A percentile compares a stretch with the other conserved stretches of the same genome.
phyloP scores from a whole-genome alignment of 1,140 invertebrate species.

The Nixonia krombeini region DNA sequence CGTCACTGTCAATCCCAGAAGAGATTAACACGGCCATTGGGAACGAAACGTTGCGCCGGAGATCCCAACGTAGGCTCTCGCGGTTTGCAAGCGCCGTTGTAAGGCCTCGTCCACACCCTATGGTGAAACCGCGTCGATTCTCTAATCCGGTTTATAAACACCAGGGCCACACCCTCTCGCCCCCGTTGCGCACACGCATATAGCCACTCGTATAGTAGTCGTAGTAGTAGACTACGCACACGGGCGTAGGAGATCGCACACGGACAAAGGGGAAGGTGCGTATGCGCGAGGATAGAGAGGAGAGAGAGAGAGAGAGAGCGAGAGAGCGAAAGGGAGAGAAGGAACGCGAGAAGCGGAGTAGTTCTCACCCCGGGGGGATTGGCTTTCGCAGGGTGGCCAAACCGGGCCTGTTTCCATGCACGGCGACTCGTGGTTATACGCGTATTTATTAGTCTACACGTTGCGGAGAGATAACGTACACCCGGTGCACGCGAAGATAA shows the following conservation, averaged over 20 bases:
- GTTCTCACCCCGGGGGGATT: constrained; percentile 23
- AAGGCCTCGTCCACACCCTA: constrained; percentile 38
- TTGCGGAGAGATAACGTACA: constrained; percentile 64
- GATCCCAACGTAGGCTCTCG: too few relatives aligned
- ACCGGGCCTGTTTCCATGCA: constrained; percentile 12
- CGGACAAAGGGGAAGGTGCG: not conserved
- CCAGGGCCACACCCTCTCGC: constrained; percentile 60
- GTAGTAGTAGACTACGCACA: too few relatives aligned
- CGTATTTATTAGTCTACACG: constrained; percentile 57
- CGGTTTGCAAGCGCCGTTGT: constrained; percentile 9
- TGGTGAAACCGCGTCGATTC: constrained; percentile 45
- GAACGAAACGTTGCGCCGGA: too few relatives aligned
- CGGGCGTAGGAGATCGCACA: not conserved
- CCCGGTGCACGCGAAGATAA: constrained; percentile 68
- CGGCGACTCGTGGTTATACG: constrained; percentile 46
- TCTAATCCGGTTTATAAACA: constrained; percentile 67
- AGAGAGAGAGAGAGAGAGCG: constrained; percentile 14
- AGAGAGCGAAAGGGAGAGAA: constrained; percentile 19
- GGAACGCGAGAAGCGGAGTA: constrained; percentile 20
- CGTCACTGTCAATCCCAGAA: not conserved
- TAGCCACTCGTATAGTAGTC: too few relatives aligned
- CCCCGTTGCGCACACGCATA: not conserved
- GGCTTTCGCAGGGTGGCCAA: constrained; percentile 31
- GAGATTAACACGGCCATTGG: constrained; percentile 4
- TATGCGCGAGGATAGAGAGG: constrained; percentile 14